Evolutionary conservation across 2,888 invertebrate genomes (phyloP).

Genomic region (Portevinia maculata): DNA sequence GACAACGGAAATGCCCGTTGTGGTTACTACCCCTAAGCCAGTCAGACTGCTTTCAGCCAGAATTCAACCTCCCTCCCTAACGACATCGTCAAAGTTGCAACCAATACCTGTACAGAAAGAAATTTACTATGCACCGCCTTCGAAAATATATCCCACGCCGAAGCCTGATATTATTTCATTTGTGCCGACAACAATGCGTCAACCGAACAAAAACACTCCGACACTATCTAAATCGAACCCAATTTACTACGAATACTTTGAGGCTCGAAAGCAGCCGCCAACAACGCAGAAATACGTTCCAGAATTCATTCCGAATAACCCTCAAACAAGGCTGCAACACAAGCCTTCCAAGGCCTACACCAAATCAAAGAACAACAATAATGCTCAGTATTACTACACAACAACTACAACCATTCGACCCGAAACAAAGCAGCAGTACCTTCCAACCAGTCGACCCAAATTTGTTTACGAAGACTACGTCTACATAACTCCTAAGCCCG

Average conservation of each 20-base stretch:
- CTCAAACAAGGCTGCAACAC: conserved; percentile 52
- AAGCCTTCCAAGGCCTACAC: conserved; percentile 76
- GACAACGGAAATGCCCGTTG: conserved; percentile 79
- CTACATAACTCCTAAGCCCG: conserved; percentile 84
- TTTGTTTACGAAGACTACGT: conserved; percentile 78
- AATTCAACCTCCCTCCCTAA: conserved; percentile 52
- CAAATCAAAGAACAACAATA: conserved; percentile 74
- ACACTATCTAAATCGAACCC: conserved; percentile 81
- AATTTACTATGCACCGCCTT: conserved; percentile 76
- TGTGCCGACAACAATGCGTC: conserved; percentile 78
- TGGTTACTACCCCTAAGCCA: conserved; percentile 85
- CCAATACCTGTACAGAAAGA: conserved; percentile 79
- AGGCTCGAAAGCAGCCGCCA: conserved; percentile 80
- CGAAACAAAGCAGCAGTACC: conserved; percentile 75
- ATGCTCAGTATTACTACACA: conserved; percentile 60
- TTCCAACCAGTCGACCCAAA: conserved; percentile 75
- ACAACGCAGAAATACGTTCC: conserved; percentile 77
- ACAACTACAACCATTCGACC: conserved; percentile 74
- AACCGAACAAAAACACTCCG: conserved; percentile 73
- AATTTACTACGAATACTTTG: conserved; percentile 83
- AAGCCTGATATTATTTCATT: conserved; percentile 78
- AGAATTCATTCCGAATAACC: conserved; percentile 76
- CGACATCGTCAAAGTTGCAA: conserved; percentile 70
- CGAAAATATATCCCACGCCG: conserved; percentile 76
- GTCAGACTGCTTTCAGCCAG: conserved; percentile 52